Conservation (phyloP, 2,888 invertebrate species). For the Limnephilus auricula region DNA sequence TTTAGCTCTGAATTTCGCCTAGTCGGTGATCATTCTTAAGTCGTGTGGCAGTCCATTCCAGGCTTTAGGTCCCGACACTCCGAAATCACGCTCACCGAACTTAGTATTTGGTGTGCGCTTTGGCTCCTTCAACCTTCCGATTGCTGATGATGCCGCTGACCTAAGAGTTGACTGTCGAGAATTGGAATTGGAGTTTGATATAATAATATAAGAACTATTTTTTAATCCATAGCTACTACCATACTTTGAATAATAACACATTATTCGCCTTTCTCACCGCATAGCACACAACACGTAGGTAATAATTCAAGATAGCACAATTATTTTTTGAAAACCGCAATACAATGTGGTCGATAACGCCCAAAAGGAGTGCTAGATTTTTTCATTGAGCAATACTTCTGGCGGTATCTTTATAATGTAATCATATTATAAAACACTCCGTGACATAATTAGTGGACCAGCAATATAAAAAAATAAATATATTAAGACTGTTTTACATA, state of each 20-base stretch:
- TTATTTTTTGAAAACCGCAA: constrained; percentile 12
- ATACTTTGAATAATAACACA: not conserved
- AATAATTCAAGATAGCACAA: constrained; percentile 4
- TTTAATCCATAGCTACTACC: not conserved
- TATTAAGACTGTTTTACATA: not conserved
- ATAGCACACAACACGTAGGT: constrained; percentile 7
- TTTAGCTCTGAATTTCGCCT: no score
- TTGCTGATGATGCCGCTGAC: no score
- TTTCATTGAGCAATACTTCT: not conserved
- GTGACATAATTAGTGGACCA: not conserved
- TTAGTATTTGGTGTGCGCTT: no score
- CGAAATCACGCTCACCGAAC: no score
- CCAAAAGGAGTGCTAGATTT: not conserved
- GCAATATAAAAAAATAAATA: not conserved
- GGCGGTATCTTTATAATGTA: not conserved
- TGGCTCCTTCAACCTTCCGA: no score
- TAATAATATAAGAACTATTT: not conserved
- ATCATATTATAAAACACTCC: not conserved
- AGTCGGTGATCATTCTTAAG: no score
- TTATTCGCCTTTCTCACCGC: not conserved
- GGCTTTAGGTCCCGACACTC: no score
- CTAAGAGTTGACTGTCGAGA: no score
- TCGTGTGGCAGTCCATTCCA: no score
- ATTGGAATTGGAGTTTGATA: no score
- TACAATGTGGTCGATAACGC: constrained; percentile 10